Percentiles rank a stretch among this genome's conserved stretches.
phyloP scores from a whole-genome alignment of 2,888 invertebrate species.

The Carpatolechia fugitivella region DNA sequence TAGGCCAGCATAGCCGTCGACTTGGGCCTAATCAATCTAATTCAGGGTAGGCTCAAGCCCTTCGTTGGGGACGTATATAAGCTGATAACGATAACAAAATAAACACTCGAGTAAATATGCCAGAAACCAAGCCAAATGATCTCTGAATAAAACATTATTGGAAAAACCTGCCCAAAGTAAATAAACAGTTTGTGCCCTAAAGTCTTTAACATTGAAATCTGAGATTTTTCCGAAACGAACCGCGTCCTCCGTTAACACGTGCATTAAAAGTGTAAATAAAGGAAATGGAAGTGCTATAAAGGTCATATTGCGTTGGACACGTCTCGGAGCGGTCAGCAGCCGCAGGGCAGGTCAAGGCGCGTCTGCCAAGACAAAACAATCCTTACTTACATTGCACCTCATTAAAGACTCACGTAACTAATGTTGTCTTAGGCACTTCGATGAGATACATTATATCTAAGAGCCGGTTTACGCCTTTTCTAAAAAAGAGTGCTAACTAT shows the following conservation, averaged over 20 bases:
- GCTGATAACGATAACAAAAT: no score
- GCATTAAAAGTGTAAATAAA: constrained; percentile 47
- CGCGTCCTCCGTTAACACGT: constrained; percentile 5
- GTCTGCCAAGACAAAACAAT: constrained; percentile 28
- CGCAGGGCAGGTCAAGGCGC: constrained; percentile 52
- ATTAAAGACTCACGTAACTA: not conserved
- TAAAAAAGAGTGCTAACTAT: no score
- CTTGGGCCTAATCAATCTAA: no score
- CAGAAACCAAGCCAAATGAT: no score
- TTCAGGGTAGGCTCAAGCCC: no score
- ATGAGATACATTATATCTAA: no score
- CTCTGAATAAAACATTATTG: not conserved
- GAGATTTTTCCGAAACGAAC: constrained; percentile 11
- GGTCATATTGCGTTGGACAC: constrained; percentile 49
- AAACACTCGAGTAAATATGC: no score
- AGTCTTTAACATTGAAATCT: constrained; percentile 6
- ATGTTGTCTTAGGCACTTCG: not conserved
- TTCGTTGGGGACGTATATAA: no score
- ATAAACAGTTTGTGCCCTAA: not conserved
- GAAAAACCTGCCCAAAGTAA: not conserved
- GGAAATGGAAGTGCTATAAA: constrained; percentile 54
- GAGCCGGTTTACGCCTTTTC: no score
- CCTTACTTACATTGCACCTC: not conserved
- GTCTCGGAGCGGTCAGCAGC: constrained; percentile 42
- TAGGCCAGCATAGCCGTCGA: no score